Evolutionary conservation across 2,113 vertebrate genomes (phyloP).

Genomic region (Spilogale gracilis): DNA sequence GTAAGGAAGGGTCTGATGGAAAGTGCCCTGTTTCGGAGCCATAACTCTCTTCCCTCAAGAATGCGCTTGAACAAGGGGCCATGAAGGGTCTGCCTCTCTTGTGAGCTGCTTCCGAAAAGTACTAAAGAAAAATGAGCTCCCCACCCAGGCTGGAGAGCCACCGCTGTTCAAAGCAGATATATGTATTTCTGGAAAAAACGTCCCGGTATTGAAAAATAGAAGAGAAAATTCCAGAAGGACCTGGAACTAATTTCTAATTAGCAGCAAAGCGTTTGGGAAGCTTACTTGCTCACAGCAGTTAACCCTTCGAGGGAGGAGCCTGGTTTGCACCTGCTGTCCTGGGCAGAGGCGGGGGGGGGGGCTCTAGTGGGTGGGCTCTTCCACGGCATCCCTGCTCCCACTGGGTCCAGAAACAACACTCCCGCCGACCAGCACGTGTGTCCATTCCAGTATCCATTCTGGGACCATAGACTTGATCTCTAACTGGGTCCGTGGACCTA

Average conservation of each 20-base stretch:
- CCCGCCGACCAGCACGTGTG: accelerated
- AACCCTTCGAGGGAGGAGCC: neutral
- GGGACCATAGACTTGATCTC: neutral
- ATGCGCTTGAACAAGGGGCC: accelerated
- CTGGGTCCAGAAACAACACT: accelerated
- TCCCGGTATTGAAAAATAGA: neutral
- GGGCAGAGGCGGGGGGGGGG: neutral
- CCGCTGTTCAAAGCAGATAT: neutral
- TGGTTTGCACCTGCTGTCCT: neutral
- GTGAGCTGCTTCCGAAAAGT: neutral
- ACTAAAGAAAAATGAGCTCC: too few species aligned
- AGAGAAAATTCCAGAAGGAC: neutral
- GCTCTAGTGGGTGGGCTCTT: neutral
- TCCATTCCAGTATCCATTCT: neutral
- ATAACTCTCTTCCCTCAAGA: neutral
- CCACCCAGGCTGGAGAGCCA: neutral
- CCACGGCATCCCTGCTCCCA: neutral
- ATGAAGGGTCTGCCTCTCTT: neutral
- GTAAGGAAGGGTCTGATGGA: neutral
- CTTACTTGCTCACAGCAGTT: neutral
- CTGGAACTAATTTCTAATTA: neutral
- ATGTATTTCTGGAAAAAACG: neutral
- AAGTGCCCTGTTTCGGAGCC: neutral
- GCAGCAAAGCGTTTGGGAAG: neutral
- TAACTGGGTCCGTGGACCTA: too few species aligned